Evolutionary conservation across 2,888 invertebrate genomes (phyloP).

Genomic region (Caradrina kadenii): DNA sequence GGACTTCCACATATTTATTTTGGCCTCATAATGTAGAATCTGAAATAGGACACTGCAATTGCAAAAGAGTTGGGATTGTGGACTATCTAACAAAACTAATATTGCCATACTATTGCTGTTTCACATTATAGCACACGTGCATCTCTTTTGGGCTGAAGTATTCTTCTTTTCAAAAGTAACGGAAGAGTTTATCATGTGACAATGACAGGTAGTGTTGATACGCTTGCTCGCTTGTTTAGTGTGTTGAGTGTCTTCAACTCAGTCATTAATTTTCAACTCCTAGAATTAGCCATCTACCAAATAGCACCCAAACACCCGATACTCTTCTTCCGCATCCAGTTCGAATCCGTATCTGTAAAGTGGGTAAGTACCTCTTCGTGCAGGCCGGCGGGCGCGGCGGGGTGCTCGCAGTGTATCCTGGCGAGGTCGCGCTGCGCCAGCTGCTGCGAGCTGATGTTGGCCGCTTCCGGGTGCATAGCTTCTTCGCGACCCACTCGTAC

Average conservation of each 20-base stretch:
- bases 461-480: constrained; percentile 90
- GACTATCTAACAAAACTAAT: neutral
- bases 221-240: neutral
- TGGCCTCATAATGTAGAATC: constrained; percentile 83
- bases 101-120: neutral
- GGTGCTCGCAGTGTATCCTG: constrained; percentile 59
- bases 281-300: too few relatives aligned
- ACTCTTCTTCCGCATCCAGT: too few relatives aligned
- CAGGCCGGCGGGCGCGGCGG: constrained; percentile 59
- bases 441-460: constrained; percentile 89
- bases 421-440: constrained; percentile 87
- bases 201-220: neutral
- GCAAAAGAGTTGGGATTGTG: neutral
- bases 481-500: constrained; percentile 92
- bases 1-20: constrained; percentile 84
- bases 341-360: neutral
- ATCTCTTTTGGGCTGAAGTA: too few relatives aligned
- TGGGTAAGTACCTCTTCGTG: constrained; percentile 69
- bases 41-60: constrained; percentile 56
- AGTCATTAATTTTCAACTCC: too few relatives aligned
- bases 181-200: neutral
- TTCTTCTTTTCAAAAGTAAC: too few relatives aligned
- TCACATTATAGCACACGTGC: neutral
- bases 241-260: neutral
- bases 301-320: too few relatives aligned